phyloP scores from a whole-genome alignment of 2,888 invertebrate species.

The Tiphia femorata region DNA sequence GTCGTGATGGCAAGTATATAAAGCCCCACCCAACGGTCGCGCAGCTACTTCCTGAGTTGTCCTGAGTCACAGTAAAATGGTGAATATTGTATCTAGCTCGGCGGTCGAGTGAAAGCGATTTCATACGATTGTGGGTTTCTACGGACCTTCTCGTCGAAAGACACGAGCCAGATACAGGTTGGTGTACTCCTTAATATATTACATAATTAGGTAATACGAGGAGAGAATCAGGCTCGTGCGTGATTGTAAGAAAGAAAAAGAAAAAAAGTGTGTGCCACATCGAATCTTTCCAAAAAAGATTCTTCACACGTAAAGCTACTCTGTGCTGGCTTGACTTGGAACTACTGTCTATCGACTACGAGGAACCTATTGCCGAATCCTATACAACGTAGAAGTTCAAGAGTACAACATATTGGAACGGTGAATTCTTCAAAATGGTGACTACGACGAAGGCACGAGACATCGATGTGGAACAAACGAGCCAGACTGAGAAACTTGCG shows the following conservation, averaged over 20 bases:
- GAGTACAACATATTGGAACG: not conserved
- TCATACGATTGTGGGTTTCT: slow-evolving; percentile 21
- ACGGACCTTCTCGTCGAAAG: slow-evolving; percentile 44
- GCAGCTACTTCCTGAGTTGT: slow-evolving; percentile 38
- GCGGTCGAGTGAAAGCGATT: slow-evolving; percentile 16
- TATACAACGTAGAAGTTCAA: not conserved
- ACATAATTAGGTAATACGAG: slow-evolving; percentile 26
- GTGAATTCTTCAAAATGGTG: slow-evolving; percentile 34
- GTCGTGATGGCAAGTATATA: slow-evolving; percentile 43
- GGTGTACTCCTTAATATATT: slow-evolving; percentile 47
- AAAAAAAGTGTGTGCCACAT: not conserved
- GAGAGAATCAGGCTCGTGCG: not conserved
- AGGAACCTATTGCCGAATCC: not conserved
- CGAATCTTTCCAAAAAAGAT: too few species aligned
- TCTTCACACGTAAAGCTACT: too few species aligned
- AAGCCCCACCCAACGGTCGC: slow-evolving; percentile 29
- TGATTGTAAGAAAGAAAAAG: slow-evolving; percentile 31
- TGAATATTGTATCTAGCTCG: slow-evolving; percentile 50
- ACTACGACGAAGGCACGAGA: slow-evolving; percentile 36
- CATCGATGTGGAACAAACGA: slow-evolving; percentile 44
- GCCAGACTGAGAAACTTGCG: slow-evolving; percentile 52
- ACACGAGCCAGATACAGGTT: slow-evolving; percentile 64
- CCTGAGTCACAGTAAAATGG: slow-evolving; percentile 39
- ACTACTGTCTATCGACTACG: too few species aligned
- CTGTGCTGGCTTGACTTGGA: too few species aligned